Base-by-base conservation (phyloP, 2,113 vertebrate genomes). In the Cyprinodon tularosa region DNA sequence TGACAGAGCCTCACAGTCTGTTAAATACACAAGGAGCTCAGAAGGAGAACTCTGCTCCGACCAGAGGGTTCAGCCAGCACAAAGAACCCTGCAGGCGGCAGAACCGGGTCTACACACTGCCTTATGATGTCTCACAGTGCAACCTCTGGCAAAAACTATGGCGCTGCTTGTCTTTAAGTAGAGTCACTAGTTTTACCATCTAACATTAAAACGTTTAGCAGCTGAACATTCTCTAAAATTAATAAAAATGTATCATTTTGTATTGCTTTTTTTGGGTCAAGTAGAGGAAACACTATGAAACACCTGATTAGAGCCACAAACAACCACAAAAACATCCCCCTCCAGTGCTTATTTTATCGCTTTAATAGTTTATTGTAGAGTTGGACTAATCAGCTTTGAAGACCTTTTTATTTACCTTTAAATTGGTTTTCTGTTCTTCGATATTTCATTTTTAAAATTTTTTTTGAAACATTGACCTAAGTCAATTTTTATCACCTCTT, bases 81-180 rank as follows among this genome's bases (percentile, higher is more conserved):
- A 22, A 84, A 81, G 74, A 81, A 78, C 79, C 22, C 68, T 71
- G 67, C 70, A 1, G 44, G 39, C 0, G 62, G 66, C 48, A 72
- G 82, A 83, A 62, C 92, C 89, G 69, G 78, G 80, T 80, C 92
- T 93, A 0, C 81, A 94, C 89, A 92, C 92, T 73, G 89, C 90
- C 77, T 90, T 93, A 90, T 96, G 91, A 95, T 60, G 20, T 85
- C 84, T 84, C 66, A 83, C 82, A 78, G 62, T 74, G 87, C 85
- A 83, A 89, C 50, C 14, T 20, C 50, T n/a, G 50, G 50, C 50
- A 57, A n/a, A 57, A 57, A n/a, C 50, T 9, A 57, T 20, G 50
- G 20, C 3, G 17, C 9, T 4, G 9, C 17, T 57, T 0, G 48
- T 53, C 48, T 53, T 5, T 6, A 9, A n/a, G 20, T 17, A 4